Conservation (phyloP, 2,113 vertebrate species). For the Hyperopisus bebe region DNA sequence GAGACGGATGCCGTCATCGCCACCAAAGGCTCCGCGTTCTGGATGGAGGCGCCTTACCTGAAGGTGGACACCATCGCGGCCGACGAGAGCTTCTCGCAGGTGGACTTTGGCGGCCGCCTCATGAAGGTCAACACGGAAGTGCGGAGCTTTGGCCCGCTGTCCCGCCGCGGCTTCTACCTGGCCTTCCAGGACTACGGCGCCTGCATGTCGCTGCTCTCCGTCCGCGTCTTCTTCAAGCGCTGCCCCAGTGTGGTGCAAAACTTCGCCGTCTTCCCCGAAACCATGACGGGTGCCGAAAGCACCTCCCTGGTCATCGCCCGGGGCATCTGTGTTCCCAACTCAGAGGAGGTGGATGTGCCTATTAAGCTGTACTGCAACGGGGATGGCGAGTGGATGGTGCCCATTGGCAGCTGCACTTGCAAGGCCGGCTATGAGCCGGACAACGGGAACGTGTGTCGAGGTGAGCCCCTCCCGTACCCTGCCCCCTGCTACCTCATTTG, state of each 20-base stretch:
- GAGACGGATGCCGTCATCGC: constrained; percentile 87
- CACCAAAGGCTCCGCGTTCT: constrained; percentile 82
- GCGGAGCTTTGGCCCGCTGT: constrained; percentile 90
- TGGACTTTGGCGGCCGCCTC: constrained; percentile 94
- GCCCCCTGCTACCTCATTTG: not conserved
- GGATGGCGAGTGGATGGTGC: constrained; percentile 98
- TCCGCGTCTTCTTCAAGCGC: constrained; percentile 96
- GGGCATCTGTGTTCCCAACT: constrained; percentile 87
- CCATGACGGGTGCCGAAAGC: constrained; percentile 95
- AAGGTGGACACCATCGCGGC: constrained; percentile 98
- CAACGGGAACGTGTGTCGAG: constrained; percentile 86
- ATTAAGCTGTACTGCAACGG: constrained; percentile 98
- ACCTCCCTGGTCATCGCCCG: constrained; percentile 92
- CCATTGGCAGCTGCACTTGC: constrained; percentile 93
- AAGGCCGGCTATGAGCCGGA: constrained; percentile 92
- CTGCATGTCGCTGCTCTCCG: constrained; percentile 95
- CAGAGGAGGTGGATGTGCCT: constrained; percentile 92
- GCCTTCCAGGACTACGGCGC: constrained; percentile 98
- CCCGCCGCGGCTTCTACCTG: constrained; percentile 92
- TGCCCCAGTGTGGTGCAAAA: constrained; percentile 96
- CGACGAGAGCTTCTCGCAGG: constrained; percentile 98
- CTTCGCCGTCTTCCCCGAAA: constrained; percentile 93
- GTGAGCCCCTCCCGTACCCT: constrained; percentile 55
- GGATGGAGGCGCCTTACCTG: constrained; percentile 87
- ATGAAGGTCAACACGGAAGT: constrained; percentile 99